Percentiles rank a stretch among this genome's conserved stretches.
Evolutionary conservation across 1,140 invertebrate genomes (phyloP).

Genomic region (Phthorimaea operculella): DNA sequence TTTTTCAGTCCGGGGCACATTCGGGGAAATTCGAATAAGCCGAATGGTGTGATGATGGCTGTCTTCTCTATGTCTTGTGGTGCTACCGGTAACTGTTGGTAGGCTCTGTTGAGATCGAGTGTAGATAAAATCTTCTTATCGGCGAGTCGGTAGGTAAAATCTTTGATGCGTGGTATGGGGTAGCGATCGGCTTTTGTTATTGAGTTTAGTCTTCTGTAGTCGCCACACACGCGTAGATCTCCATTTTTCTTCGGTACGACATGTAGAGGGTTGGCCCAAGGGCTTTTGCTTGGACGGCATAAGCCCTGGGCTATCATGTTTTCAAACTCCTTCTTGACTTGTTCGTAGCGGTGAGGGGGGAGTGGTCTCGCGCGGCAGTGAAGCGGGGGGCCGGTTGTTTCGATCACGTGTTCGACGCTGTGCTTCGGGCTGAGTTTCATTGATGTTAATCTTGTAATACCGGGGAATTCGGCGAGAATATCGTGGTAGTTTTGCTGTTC

Average conservation of each 20-base stretch:
- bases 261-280: slow-evolving; percentile 55
- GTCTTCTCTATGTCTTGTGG: slow-evolving; percentile 35
- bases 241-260: slow-evolving; percentile 52
- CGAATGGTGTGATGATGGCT: slow-evolving; percentile 41
- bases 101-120: slow-evolving; percentile 60
- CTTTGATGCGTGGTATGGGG: slow-evolving; percentile 15
- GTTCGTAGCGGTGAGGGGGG: slow-evolving; percentile 27
- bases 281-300: slow-evolving; percentile 34
- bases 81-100: slow-evolving; percentile 43
- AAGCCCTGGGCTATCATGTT: slow-evolving; percentile 34
- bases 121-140: slow-evolving; percentile 39
- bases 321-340: slow-evolving; percentile 37
- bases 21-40: slow-evolving; percentile 35
- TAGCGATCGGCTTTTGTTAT: slow-evolving; percentile 41
- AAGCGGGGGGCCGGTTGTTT: slow-evolving; percentile 31
- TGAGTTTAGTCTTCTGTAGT: slow-evolving; percentile 59
- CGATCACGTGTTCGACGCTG: slow-evolving; percentile 17
- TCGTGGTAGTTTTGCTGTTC: background rate
- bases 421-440: slow-evolving; percentile 9
- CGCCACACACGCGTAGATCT: slow-evolving; percentile 46
- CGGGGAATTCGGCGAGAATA: background rate
- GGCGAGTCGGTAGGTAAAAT: slow-evolving; percentile 11
- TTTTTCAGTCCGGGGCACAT: slow-evolving; percentile 41
- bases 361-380: slow-evolving; percentile 28
- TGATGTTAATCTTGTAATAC: background rate